Evolutionary conservation across 92 coral and sea anemone genomes (phyloP).

Genomic region (Galaxea fascicularis): DNA sequence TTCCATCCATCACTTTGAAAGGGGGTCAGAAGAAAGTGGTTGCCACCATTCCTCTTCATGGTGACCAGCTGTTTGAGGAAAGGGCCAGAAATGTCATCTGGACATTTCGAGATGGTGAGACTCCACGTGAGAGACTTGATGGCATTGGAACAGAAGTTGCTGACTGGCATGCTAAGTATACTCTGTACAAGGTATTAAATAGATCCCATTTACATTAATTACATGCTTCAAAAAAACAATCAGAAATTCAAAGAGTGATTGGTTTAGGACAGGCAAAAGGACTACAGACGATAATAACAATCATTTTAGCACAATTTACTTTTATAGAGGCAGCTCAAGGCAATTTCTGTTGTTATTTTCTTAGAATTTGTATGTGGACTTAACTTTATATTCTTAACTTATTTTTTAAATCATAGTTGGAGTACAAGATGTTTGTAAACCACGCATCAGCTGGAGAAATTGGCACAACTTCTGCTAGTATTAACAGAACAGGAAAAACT

Average conservation of each 20-base stretch:
- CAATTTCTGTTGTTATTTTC: no score
- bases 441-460: constrained; percentile 60
- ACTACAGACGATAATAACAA: no score
- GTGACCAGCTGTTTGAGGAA: constrained; percentile 73
- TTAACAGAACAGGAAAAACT: constrained; percentile 49
- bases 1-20: constrained; percentile 6
- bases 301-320: no score
- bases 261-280: no score
- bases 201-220: background rate
- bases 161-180: constrained; percentile 77
- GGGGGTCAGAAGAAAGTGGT: background rate
- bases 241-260: background rate
- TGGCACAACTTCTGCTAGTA: constrained; percentile 59
- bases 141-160: constrained; percentile 64
- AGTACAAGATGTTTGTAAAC: constrained; percentile 56
- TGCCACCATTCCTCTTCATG: constrained; percentile 48
- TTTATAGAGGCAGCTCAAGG: background rate
- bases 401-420: constrained; percentile 32
- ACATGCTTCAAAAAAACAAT: background rate
- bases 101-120: constrained; percentile 61
- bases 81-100: constrained; percentile 64
- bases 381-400: background rate
- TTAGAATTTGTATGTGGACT: no score
- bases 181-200: constrained; percentile 57
- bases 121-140: constrained; percentile 30